Evolutionary conservation across 2,113 vertebrate genomes (phyloP), one percentile per base, ranked within the genome.

Genomic region (Ranitomeya imitator): DNA sequence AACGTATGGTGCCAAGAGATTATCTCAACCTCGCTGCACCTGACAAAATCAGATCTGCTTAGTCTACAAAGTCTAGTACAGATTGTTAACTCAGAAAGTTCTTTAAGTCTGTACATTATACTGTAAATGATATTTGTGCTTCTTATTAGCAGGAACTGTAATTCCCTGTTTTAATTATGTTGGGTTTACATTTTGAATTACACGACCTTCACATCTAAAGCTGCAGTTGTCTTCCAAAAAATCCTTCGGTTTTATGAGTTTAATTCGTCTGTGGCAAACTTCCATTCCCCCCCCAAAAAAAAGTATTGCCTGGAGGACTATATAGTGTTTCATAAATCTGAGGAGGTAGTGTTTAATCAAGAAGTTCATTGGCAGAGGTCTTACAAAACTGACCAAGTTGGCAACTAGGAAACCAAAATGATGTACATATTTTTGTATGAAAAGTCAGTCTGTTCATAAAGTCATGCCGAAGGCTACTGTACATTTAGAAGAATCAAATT

Each of bases 381-480:
- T 81, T 60, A 26, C 31, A 81, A 16, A 59, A 31, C 78, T 80
- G 45, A 79, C 54, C 54, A 37, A 81, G n/a, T 60, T 81, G 79
- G 79, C 57, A 61, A 61, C 55, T 31, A 16, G 59, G 23, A 10
- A 81, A 60, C 23, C 79, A 81, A 81, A 79, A 60, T 81, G 23
- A 61, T 81, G 57, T 81, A 81, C 57, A 59, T 80, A 80, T 81
- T 81, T 81, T 21, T 81, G 79, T 81, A 81, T 81, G 79, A 81
- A 81, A 61, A 81, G 79, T 60, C 61, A 81, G 57, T 81, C 26
- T 81, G 79, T 81, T 81, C 79, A 81, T 31, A 60, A 81, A 81
- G 59, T 60, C 78, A 80, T 37, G 79, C 79, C 59, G 79, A 81
- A 81, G 79, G 79, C 55, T 60, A 81, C 79, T 81, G 79, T 81